Conservation (phyloP, 2,113 vertebrate species). For the Progne subis region DNA sequence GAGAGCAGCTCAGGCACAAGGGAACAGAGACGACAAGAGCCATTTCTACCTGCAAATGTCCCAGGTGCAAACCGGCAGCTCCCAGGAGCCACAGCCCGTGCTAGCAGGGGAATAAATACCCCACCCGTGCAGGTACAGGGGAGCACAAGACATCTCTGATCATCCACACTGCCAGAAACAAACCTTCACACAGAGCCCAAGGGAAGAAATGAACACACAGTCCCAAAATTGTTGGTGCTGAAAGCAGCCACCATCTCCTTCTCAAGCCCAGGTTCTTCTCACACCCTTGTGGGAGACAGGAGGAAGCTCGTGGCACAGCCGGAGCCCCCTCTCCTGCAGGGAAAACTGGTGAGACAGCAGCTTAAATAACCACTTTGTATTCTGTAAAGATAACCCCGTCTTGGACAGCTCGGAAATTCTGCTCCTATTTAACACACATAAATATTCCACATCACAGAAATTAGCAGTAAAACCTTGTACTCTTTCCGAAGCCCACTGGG, state of each 20-base stretch:
- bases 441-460: neutral
- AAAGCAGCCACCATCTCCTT: neutral
- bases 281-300: neutral
- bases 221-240: rapidly evolving
- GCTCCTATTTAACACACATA: neutral
- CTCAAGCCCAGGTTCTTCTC: neutral
- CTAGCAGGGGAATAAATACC: neutral
- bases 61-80: neutral
- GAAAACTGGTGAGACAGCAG: neutral
- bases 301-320: neutral
- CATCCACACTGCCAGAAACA: neutral
- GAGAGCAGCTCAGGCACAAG: neutral
- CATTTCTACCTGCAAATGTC: neutral
- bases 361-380: neutral
- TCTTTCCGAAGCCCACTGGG: neutral
- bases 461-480: neutral
- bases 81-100: neutral
- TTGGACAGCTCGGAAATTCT: neutral
- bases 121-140: neutral
- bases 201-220: neutral
- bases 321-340: neutral
- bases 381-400: neutral
- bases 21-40: neutral
- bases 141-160: neutral
- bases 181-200: neutral